Base-by-base conservation (phyloP, 2,888 invertebrate species). In the Euplagia quadripunctaria region DNA sequence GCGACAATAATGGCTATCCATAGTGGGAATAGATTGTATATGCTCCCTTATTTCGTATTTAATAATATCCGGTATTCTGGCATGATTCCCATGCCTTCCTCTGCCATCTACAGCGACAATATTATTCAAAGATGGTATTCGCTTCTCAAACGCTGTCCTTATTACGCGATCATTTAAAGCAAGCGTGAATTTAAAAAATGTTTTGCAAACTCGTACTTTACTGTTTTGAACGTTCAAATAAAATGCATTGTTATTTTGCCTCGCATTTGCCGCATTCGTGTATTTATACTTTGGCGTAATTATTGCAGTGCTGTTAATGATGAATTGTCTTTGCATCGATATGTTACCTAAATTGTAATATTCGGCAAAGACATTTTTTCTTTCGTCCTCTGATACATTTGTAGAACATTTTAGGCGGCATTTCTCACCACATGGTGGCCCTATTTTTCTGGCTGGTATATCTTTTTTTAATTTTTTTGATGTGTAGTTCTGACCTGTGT, bases 401-500 rank as follows among this genome's bases (percentile, higher is more conserved):
- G 65, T 55, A 68, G 74, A 68, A 68, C 74, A 74, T 71, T 71
- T 74, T 68, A 71, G 71, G 49, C 68, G 74, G 55, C 68, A 74
- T 20, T 74, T 74, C 49, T 68, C 71, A 68, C 71, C 71, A 71
- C 74, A 71, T 64, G 69, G 72, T 69, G 72, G 72, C 14, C 72
- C 75, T 72, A 75, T 42, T 69, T 52, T 75, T 69, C 51, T 75
- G 61, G 65, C 69, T 69, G 72, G 75, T 51, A 72, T 72, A 6
- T 41, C 49, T 31, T 31, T 31, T 70, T 73, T 76, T 43, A 17
- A 4, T 64, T 17, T 64, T 64, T 64, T 43, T 42, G 64, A 64
- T 43, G 42, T 64, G 64, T 64, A 64, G 43, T 9, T 43, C 17
- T 73, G 64, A 70, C 70, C 70, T 70, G 76, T 68, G 65, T 71